A percentile compares a stretch with the other conserved stretches of the same genome.
Conservation (phyloP, 2,888 invertebrate genomes). For the Sphaerophoria rueppellii region DNA sequence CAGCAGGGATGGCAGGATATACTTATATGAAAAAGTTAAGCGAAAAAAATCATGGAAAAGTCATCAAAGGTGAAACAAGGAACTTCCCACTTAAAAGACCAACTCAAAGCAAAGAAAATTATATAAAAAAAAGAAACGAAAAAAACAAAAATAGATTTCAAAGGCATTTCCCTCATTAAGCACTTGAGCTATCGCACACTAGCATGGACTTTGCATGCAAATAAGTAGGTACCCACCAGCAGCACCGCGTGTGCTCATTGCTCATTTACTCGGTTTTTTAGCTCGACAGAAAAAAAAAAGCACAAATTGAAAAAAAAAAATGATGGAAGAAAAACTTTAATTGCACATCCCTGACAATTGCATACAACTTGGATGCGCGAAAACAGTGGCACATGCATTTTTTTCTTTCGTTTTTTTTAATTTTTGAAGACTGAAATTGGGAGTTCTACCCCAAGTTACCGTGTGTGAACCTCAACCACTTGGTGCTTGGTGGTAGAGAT, state of each 20-base stretch:
- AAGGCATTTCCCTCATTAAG: constrained; percentile 73
- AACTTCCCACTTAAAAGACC: constrained; percentile 57
- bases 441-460: constrained; percentile 60
- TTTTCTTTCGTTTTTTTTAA: constrained; percentile 33
- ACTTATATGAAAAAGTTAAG: constrained; percentile 1
- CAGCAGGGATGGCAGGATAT: not conserved
- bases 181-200: constrained; percentile 67
- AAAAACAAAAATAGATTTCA: constrained; percentile 62
- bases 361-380: constrained; percentile 56
- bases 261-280: constrained; percentile 61
- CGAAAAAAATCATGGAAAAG: constrained; percentile 19
- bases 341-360: constrained; percentile 67
- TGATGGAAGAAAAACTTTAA: constrained; percentile 37
- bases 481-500: constrained; percentile 29
- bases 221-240: constrained; percentile 26
- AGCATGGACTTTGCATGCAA: constrained; percentile 35
- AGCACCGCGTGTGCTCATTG: constrained; percentile 47
- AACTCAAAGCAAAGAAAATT: constrained; percentile 57
- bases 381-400: constrained; percentile 29
- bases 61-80: constrained; percentile 50
- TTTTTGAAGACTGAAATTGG: constrained; percentile 48
- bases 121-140: constrained; percentile 2
- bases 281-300: not conserved
- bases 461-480: constrained; percentile 45
- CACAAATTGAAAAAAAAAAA: not conserved